These are phyloP conservation scores for Volucella zonaria DNA, from an alignment of 2,888 invertebrate genomes.

Conservation along the genomic window DNA sequence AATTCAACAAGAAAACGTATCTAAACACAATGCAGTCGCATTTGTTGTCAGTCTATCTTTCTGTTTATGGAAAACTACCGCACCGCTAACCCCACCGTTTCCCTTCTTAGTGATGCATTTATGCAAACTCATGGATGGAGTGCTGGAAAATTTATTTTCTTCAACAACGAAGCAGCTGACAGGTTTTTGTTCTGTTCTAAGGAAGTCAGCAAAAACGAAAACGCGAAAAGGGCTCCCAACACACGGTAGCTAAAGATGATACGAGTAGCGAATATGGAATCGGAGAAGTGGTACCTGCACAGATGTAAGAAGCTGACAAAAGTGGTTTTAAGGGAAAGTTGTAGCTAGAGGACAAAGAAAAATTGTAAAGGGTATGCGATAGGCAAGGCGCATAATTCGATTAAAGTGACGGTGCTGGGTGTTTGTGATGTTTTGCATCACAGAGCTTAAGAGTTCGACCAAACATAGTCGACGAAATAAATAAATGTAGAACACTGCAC, in stretches of 20 bases:
- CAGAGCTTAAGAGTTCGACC: no score
- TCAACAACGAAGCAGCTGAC: constrained; percentile 55
- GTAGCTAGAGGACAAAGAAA: no score
- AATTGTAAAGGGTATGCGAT: no score
- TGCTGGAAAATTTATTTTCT: constrained; percentile 46
- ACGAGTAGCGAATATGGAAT: neutral
- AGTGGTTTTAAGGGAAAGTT: no score
- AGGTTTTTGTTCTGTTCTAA: constrained; percentile 5
- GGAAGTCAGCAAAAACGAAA: neutral
- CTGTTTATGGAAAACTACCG: constrained; percentile 55
- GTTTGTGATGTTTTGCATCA: no score
- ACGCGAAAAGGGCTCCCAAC: neutral
- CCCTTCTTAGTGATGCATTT: constrained; percentile 24
- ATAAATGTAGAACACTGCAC: no score
- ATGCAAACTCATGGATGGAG: constrained; percentile 33
- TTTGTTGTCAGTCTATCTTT: constrained; percentile 58
- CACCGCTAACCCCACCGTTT: neutral
- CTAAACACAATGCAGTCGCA: constrained; percentile 36
- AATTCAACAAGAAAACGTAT: neutral
- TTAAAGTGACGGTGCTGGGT: no score
- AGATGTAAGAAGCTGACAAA: no score
- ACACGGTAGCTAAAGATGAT: constrained; percentile 10
- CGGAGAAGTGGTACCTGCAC: neutral
- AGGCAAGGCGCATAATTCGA: no score
- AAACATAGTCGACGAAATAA: no score